Percentiles rank a stretch among this genome's conserved stretches.
These are phyloP conservation scores for Sebastes schlegelii DNA, from an alignment of 2,113 vertebrate species.

Conservation along the genomic window DNA sequence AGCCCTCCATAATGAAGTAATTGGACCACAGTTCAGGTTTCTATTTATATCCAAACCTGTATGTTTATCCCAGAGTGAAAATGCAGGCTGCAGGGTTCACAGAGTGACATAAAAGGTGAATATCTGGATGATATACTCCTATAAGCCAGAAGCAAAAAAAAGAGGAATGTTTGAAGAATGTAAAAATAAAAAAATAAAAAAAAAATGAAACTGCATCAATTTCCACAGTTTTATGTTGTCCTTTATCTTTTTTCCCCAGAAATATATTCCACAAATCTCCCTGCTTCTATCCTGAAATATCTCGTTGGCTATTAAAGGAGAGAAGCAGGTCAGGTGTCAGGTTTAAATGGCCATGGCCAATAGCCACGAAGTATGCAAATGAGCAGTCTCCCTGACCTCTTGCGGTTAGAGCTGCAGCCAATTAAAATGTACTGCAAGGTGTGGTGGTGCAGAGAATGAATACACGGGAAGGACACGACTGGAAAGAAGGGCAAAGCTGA, in stretches of 20 bases:
- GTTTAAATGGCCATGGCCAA: constrained; percentile 35
- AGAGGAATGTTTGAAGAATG: not conserved
- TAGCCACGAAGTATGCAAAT: constrained; percentile 33
- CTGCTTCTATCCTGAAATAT: constrained; percentile 25
- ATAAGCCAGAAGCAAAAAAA: not conserved
- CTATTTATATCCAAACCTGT: constrained; percentile 45
- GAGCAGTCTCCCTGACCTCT: constrained; percentile 17
- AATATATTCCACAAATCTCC: not conserved
- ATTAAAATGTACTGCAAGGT: constrained; percentile 28
- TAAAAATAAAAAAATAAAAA: not conserved
- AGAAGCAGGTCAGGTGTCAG: constrained; percentile 50
- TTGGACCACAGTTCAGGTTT: constrained; percentile 35
- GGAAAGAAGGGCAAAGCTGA: not conserved
- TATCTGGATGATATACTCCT: not conserved
- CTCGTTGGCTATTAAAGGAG: constrained; percentile 13
- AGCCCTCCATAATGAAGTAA: constrained; percentile 51
- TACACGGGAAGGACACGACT: not conserved
- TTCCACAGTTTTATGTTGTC: not conserved
- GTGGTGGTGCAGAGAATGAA: not conserved
- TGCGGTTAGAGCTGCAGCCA: constrained; percentile 10
- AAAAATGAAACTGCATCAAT: not conserved
- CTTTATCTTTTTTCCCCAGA: not conserved
- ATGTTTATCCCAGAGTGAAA: not conserved
- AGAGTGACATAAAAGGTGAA: not conserved
- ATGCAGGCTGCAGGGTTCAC: not conserved